Conservation (phyloP, 2,888 invertebrate species). For the Troides helena region DNA sequence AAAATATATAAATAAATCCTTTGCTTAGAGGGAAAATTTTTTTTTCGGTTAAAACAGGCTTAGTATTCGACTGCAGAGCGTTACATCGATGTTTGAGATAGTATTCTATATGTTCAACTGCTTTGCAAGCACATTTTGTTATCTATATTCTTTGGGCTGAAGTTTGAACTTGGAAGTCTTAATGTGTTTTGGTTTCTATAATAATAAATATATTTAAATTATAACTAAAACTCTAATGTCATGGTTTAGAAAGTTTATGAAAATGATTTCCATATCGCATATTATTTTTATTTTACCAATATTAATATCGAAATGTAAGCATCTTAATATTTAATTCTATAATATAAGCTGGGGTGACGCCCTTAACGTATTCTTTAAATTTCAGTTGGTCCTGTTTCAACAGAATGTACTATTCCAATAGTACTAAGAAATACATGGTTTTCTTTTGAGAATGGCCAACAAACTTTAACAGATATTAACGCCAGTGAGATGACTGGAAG, state of each 20-base stretch:
- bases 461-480: conserved; percentile 91
- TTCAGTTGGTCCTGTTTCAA: conserved; percentile 56
- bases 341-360: conserved; percentile 52
- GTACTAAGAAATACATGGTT: conserved; percentile 94
- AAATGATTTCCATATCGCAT: conserved; percentile 3
- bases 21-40: too few relatives aligned
- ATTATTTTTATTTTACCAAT: conserved; percentile 16
- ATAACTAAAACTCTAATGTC: neutral
- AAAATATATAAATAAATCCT: too few relatives aligned
- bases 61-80: too few relatives aligned
- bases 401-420: conserved; percentile 86
- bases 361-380: conserved; percentile 45
- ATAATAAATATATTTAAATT: neutral
- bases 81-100: too few relatives aligned
- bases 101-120: too few relatives aligned
- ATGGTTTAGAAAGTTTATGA: neutral
- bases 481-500: conserved; percentile 87
- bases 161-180: neutral
- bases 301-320: conserved; percentile 27
- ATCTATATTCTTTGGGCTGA: neutral
- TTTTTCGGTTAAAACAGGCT: too few relatives aligned
- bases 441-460: conserved; percentile 92
- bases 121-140: neutral
- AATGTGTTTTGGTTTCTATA: neutral
- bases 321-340: conserved; percentile 1